Base-by-base conservation (phyloP, 2,797 vertebrate genomes). In the Alca torda region DNA sequence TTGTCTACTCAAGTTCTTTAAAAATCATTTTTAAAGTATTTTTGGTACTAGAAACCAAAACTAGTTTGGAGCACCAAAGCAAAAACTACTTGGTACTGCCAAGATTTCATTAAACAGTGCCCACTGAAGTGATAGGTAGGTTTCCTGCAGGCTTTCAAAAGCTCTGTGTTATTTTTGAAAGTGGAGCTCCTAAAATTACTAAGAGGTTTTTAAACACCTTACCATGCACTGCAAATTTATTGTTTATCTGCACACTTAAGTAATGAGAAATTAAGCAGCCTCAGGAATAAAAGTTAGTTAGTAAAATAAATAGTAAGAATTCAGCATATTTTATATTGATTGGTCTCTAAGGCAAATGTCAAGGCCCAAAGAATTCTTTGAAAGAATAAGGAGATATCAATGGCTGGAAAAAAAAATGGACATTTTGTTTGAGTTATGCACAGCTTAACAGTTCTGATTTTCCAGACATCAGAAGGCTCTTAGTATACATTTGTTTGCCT, bases 231-330 rank as follows among this genome's bases (percentile, higher is more conserved):
- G 79, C 72, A 92, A 95, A 92, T 92, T 93, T 95, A 75, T 93
- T 90, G 69, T 95, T 97, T 94, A 87, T 93, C 79, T 95, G 21
- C 56, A 94, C 60, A 82, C 87, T 93, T 89, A 91, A 93, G 46
- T 85, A 51, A 15, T 69, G 78, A 96, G 94, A 95, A 96, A 93
- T 80, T 89, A 94, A 93, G 84, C 68, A 95, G 56, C 87, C 61
- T 57, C 57, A 45, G 63, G 84, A 95, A 87, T 64, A 78, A 90
- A 95, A 93, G n/a, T 83, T 93, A 97, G 81, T 80, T 93, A 97
- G 81, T 80, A 60, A 87, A 87, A 93, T 94, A 82, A 95, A 80
- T 64, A 84, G 61, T 84, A 85, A 94, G 75, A 80, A 64, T 69
- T 70, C 17, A 50, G 16, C 46, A 16, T 33, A 24, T 60, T 77